Base-by-base conservation (phyloP, 2,113 vertebrate species). In the Pungitius pungitius region DNA sequence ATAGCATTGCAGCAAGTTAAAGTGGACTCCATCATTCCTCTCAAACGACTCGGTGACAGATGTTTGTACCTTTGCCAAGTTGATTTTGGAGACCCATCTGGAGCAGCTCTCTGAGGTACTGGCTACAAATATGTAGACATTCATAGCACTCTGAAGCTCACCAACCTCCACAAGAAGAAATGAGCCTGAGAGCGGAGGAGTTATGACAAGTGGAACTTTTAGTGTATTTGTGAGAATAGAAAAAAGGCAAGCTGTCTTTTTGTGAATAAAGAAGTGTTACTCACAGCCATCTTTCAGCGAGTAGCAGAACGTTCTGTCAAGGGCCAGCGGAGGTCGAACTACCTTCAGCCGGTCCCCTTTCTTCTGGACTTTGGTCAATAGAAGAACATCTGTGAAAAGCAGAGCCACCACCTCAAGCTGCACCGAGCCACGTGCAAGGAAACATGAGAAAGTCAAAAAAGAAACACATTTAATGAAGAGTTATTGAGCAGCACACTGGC, bases 311-410 rank as follows among this genome's bases (percentile, higher is more conserved):
- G 90, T 92, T 86, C 91, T 94, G 80, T 96, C 94, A 49, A 96
- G 84, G 75, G 93, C 85, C 77, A 96, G 81, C 3, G 95, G 95
- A 43, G 95, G 93, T 0, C 93, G 94, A 47, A 95, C 90, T 40
- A 96, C 91, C 78, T 95, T 96, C 79, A 93, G 92, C 47, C 86
- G 90, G 70, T 95, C 94, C 10, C 30, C 30, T 87, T 92, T 96
- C 85, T 94, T 95, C n/a, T 91, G 94, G 26, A 85, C 81, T 90
- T 96, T 96, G 65, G 95, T 94, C 73, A 96, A 78, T 47, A 96
- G 91, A 35, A 96, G 88, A 20, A 95, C 90, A 6, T 96, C 95
- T 1, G 95, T 94, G 90, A 96, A 96, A 35, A 96, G 93, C 64
- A 96, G 92, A 55, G 93, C 90, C 81, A 95, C 85, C 40, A 93